Base-by-base conservation (phyloP, 2,113 vertebrate genomes). In the Myxocyprinus asiaticus region DNA sequence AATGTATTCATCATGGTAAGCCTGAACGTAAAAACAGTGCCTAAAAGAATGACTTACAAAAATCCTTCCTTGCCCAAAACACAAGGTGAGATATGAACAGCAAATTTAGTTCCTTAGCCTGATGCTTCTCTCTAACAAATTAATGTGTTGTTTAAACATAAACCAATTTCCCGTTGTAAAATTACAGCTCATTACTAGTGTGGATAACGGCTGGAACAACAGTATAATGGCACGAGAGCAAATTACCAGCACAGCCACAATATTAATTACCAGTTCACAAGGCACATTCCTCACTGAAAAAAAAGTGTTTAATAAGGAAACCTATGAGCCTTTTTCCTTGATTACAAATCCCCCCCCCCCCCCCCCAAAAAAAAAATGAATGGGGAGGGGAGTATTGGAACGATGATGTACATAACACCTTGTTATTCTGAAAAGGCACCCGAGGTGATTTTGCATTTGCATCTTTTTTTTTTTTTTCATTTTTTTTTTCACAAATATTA, bases 401-500 rank as follows among this genome's bases (percentile, higher is more conserved):
- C 87, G 78, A 87, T 85, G 81, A 91, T 89, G 86, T 85, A 93
- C 90, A 90, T 90, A 90, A 72, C 80, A 64, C 90, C 89, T 93
- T 93, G 89, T 94, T 94, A 92, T 91, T 89, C 92, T 89, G 86
- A 90, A 94, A 95, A 94, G 91, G 91, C 92, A 92, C 92, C 94
- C 88, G 88, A 92, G 92, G 92, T 93, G 92, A 93, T 89, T 91
- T 61, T 92, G 90, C 92, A 94, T 94, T 95, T 94, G 90, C 93
- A n/a, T n/a, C n/a, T n/a, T n/a, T n/a, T n/a, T n/a, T n/a, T n/a
- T n/a, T n/a, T n/a, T n/a, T n/a, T n/a, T n/a, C n/a, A 91, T 93
- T 91, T 90, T 89, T 88, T 91, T 93, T 94, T 91, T 92, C 88
- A 89, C 90, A 94, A 92, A 93, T 94, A 94, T 94, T 91, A 93